Evolutionary conservation across 2,888 invertebrate genomes (phyloP), one percentile per base, ranked within the genome.

Genomic region (Drosophila barbarae): DNA sequence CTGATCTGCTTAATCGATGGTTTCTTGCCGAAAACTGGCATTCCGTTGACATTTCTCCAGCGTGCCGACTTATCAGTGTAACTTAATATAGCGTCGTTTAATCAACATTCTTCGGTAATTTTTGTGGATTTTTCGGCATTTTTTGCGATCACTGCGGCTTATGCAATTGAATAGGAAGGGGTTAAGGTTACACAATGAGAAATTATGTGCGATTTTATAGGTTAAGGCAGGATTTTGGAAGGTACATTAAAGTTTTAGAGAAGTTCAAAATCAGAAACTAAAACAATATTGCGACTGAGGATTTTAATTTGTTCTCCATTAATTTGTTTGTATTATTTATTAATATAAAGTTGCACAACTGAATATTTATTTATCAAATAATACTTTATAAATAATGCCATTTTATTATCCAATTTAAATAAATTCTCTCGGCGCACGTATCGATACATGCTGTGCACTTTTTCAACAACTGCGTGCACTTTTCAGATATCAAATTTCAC

Each of bases 401-500:
- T 44, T 44, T 28, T 2, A 30, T 46, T 46, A 7, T 12, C 4
- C 12, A 15, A 30, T 18, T 15, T 4, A 30, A 8, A 12, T 30
- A 0, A 21, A 47, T 21, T 47, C 32, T 21, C 9, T 32, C 32
- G 13, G 32, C 32, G 1, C 13, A 32, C 13, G 8, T 21, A 59
- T 49, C 42, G 38, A 35, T 52, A 71, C 79, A 57, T 81, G 84
- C 76, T 74, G 76, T 74, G 81, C 83, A 77, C 50, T 76, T 78
- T 78, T 80, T 77, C 83, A 83, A 63, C 76, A 82, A 63, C 69
- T 69, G 55, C 63, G 49, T 60, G 68, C 66, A 64, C 38, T 46
- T 32, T 47, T 51, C 36, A 26, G 52, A 69, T 76, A 85, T 80
- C 80, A 60, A 75, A 79, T 80, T 75, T 73, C 80, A 54, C 39